Percentiles rank a stretch among this genome's conserved stretches.
phyloP scores from a whole-genome alignment of 2,797 vertebrate genomes.

The Platyrinchus mystaceus region DNA sequence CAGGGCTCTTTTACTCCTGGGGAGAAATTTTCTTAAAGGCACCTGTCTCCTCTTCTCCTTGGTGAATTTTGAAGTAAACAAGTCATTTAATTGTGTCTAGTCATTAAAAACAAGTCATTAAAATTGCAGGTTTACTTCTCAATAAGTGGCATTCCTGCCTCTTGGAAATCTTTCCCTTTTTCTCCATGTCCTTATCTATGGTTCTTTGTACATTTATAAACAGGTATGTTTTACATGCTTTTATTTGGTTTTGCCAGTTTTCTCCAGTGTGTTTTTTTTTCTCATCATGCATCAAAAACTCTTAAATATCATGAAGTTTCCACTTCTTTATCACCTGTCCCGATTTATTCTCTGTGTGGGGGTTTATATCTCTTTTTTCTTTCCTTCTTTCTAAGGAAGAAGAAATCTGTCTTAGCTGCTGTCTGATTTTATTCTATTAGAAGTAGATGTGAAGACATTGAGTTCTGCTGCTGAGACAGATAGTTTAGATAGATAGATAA shows the following conservation, averaged over 20 bases:
- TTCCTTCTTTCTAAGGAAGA: background rate
- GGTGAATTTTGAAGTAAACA: conserved; percentile 56
- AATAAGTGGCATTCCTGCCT: background rate
- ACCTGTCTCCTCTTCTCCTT: conserved; percentile 42
- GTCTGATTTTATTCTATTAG: background rate
- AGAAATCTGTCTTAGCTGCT: background rate
- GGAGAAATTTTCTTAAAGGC: conserved; percentile 44
- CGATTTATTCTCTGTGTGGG: background rate
- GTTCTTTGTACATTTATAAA: background rate
- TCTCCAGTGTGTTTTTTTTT: background rate
- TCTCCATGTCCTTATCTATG: background rate
- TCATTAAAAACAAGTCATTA: background rate
- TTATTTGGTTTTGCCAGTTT: background rate
- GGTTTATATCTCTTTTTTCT: background rate
- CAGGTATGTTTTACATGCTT: background rate
- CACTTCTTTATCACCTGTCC: background rate
- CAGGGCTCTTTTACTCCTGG: background rate
- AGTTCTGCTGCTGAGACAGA: background rate
- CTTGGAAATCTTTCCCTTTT: background rate
- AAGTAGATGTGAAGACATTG: background rate
- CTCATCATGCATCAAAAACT: background rate
- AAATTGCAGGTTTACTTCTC: background rate
- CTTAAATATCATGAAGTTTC: background rate
- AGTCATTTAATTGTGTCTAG: conserved; percentile 31
- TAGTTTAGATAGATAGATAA: background rate